These are phyloP conservation scores for Drosophila colorata DNA, from an alignment of 2,888 invertebrate species.

Conservation along the genomic window DNA sequence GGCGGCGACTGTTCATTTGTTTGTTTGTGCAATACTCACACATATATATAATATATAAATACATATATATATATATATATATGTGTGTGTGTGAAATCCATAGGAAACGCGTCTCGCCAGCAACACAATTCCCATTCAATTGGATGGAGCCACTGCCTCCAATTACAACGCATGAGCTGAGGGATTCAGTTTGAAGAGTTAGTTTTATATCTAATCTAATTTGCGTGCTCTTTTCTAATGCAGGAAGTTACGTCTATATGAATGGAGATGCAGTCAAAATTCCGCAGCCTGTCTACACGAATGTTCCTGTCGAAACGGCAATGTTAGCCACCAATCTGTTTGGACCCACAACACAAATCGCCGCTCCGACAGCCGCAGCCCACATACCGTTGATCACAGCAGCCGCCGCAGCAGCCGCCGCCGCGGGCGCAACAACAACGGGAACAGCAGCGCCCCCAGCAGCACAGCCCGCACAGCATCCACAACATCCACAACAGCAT, in stretches of 20 bases:
- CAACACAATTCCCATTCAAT: constrained; percentile 23
- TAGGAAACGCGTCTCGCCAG: constrained; percentile 37
- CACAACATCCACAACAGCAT: constrained; percentile 33
- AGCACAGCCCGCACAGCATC: constrained; percentile 58
- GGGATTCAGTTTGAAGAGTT: background rate
- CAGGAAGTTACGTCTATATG: constrained; percentile 91
- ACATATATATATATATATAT: background rate
- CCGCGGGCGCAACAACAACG: constrained; percentile 80
- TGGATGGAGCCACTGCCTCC: constrained; percentile 5
- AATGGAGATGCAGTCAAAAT: constrained; percentile 92
- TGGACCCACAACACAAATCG: constrained; percentile 82
- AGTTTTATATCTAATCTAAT: background rate
- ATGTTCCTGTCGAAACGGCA: constrained; percentile 89
- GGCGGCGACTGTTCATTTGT: constrained; percentile 39
- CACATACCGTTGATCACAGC: constrained; percentile 83
- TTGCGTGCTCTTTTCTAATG: background rate
- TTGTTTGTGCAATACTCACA: constrained; percentile 51
- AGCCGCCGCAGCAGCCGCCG: constrained; percentile 78
- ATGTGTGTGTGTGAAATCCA: constrained; percentile 20
- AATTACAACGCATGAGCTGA: constrained; percentile 11
- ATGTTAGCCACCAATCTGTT: constrained; percentile 85
- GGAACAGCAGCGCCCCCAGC: constrained; percentile 72
- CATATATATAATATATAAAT: no score
- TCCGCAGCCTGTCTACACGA: constrained; percentile 88
- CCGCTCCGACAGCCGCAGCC: constrained; percentile 78